Percentiles rank a stretch among this genome's conserved stretches.
phyloP scores from a whole-genome alignment of 2,113 vertebrate species.

The Cebus imitator region DNA sequence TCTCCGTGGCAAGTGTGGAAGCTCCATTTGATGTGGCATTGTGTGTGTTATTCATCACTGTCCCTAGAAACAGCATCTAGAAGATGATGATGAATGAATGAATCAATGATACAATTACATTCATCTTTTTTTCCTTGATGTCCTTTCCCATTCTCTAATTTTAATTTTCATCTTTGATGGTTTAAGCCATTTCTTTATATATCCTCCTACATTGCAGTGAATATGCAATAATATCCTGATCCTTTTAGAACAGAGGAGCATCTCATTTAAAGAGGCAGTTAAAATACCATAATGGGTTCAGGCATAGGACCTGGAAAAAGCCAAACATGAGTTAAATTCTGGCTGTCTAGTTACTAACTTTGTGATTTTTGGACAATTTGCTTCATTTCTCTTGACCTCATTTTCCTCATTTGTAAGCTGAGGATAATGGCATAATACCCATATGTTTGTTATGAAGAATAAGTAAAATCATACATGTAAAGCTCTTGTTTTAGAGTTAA shows the following conservation, averaged over 20 bases:
- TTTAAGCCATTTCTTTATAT: conserved; percentile 15
- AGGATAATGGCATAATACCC: not conserved
- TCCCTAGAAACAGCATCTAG: not conserved
- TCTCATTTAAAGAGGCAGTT: not conserved
- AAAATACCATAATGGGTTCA: not conserved
- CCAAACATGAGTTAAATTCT: not conserved
- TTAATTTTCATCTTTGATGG: not conserved
- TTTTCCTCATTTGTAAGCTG: not conserved
- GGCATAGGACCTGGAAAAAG: not conserved
- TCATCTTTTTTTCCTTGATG: not conserved
- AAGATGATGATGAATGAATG: not conserved
- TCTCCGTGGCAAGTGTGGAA: not conserved
- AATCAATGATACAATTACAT: not conserved
- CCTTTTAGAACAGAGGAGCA: not conserved
- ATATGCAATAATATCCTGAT: not conserved
- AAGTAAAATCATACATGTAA: not conserved
- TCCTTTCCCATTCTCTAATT: not conserved
- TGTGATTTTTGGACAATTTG: not conserved
- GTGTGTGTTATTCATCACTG: not conserved
- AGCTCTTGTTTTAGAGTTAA: not conserved
- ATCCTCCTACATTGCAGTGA: not conserved
- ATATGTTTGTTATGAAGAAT: not conserved
- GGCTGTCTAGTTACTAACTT: not conserved
- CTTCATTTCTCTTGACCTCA: not conserved
- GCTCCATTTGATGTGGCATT: not conserved